phyloP scores from a whole-genome alignment of 2,888 invertebrate species.

The Eristalis tenax region DNA sequence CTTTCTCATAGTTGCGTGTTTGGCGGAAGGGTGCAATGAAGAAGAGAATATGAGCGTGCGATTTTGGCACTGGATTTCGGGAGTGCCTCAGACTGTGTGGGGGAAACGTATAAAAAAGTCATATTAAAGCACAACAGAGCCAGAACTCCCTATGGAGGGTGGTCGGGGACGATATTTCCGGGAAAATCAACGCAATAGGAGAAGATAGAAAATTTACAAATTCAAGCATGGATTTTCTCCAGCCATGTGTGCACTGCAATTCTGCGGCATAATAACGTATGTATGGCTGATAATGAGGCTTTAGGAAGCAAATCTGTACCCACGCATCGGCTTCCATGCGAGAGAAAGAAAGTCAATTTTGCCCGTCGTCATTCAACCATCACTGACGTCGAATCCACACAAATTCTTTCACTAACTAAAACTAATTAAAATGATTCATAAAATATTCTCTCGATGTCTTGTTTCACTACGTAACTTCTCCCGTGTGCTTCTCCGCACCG shows the following conservation, averaged over 20 bases:
- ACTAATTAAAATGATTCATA: neutral
- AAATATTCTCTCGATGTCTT: neutral
- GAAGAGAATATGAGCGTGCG: neutral
- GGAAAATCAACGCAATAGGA: neutral
- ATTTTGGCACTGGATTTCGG: slow-evolving; percentile 4
- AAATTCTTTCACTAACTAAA: too few relatives aligned
- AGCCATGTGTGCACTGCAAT: neutral
- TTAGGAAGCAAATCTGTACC: too few relatives aligned
- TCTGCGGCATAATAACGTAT: neutral
- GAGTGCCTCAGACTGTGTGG: slow-evolving; percentile 5
- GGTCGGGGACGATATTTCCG: neutral
- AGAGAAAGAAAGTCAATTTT: too few relatives aligned
- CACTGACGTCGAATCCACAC: too few relatives aligned
- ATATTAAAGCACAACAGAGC: slow-evolving; percentile 42
- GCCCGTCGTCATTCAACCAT: too few relatives aligned
- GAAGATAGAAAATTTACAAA: neutral
- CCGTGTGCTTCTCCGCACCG: neutral
- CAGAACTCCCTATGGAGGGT: neutral
- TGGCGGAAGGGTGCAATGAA: neutral
- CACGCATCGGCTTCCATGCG: too few relatives aligned
- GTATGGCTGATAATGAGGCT: neutral
- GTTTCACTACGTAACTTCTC: neutral
- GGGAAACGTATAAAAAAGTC: neutral
- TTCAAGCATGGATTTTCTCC: neutral
- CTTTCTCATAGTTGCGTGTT: neutral